Evolutionary conservation across 2,797 vertebrate species (phyloP).

Genomic region (Neostethus bicornis): DNA sequence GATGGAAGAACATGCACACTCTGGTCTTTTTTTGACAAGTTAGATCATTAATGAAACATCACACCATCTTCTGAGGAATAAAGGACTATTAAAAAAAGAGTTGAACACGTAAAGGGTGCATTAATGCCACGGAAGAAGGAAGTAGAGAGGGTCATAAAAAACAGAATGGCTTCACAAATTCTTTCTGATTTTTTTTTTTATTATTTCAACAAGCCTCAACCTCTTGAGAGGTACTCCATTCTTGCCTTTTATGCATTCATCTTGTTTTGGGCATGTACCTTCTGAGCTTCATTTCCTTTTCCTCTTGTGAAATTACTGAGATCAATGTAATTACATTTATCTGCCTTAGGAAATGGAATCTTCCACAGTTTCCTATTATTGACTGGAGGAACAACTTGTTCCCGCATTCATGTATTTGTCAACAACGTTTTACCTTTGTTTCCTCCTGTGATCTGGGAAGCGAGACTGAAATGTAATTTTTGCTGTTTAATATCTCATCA

Average conservation of each 20-base stretch:
- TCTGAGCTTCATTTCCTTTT: slow-evolving; percentile 60
- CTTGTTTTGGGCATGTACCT: slow-evolving; percentile 36
- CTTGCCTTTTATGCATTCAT: slow-evolving; percentile 11
- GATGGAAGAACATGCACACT: slow-evolving; percentile 27
- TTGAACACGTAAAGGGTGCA: slow-evolving; percentile 26
- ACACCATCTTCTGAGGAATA: slow-evolving; percentile 35
- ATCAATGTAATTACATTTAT: slow-evolving; percentile 70
- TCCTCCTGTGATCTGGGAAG: slow-evolving; percentile 52
- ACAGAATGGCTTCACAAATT: slow-evolving; percentile 12
- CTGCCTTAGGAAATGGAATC: slow-evolving; percentile 63
- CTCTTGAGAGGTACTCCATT: slow-evolving; percentile 6
- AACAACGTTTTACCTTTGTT: slow-evolving; percentile 51
- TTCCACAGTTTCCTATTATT: slow-evolving; percentile 58
- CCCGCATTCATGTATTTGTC: slow-evolving; percentile 57
- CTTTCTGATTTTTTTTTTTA: slow-evolving; percentile 14
- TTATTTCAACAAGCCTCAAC: neutral
- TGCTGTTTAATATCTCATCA: slow-evolving; percentile 68
- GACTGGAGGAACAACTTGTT: slow-evolving; percentile 61
- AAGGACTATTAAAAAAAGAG: slow-evolving; percentile 34
- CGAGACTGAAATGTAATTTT: slow-evolving; percentile 64
- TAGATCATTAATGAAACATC: slow-evolving; percentile 63
- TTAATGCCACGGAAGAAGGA: slow-evolving; percentile 42
- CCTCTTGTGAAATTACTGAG: slow-evolving; percentile 63
- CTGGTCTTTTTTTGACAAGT: slow-evolving; percentile 45
- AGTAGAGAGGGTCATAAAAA: slow-evolving; percentile 16